Evolutionary conservation across 2,888 invertebrate genomes (phyloP), one percentile per base, ranked within the genome.

Genomic region (Parnassius glacialis): DNA sequence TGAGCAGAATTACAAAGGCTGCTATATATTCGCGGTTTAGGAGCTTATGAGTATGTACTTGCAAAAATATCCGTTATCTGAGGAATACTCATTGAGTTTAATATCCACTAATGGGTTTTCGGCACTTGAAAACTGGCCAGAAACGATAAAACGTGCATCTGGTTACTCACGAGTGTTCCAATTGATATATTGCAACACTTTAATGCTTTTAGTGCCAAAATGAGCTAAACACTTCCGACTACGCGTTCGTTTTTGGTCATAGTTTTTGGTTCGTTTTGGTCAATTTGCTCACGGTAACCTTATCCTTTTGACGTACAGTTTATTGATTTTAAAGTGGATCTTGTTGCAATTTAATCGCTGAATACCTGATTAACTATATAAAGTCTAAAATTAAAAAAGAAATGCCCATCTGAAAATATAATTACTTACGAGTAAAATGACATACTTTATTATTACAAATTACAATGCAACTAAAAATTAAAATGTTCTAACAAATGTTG

Each of bases 121-220:
- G 74, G 79, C 87, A 89, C 90, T 90, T 89, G 90, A 90, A 81
- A 87, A 89, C 88, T 89, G 85, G 87, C 87, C 88, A 87, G 85
- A 83, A 84, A 79, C 80, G 88, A 90, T 89, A 88, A 87, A 84
- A 78, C 74, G 79, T 75, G 78, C 89, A 84, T 90, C 90, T 90
- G 90, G 88, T 80, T 78, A 79, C 84, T 84, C 79, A 75, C 74
- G 73, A 69, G 74, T 75, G 76, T 75, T 76, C 77, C 75, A 78
- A 79, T 78, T 86, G 84, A 87, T 87, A 80, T 85, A 88, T 81
- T 76, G 78, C 81, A 74, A 78, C 80, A 79, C 85, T 84, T 81
- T 81, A 82, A 83, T 83, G 84, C 84, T 77, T 80, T 80, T 78
- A 77, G 74, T 84, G 83, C 79, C 81, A 84, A 87, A 80, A 78